phyloP scores from a whole-genome alignment of 64 coral and sea anemone genomes.

The Pachyseris speciosa region DNA sequence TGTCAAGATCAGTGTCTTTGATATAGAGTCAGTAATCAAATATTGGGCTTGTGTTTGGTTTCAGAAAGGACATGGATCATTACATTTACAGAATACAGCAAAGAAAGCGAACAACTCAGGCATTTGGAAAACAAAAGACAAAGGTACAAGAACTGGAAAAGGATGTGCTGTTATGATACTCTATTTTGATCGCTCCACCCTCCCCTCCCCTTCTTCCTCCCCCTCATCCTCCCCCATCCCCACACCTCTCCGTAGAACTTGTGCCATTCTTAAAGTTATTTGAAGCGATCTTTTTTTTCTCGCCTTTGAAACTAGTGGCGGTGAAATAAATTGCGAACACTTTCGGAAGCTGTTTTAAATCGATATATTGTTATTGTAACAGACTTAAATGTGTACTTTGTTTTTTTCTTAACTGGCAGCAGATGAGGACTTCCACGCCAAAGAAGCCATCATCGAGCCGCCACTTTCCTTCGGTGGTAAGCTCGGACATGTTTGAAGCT shows the following conservation, averaged over 20 bases:
- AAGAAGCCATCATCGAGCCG: slow-evolving; percentile 10
- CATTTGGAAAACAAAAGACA: slow-evolving; percentile 7
- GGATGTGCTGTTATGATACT: too few relatives aligned
- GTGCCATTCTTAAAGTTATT: not conserved
- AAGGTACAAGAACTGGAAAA: slow-evolving; percentile 12
- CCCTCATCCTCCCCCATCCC: not conserved
- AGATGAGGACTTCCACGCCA: slow-evolving; percentile 48
- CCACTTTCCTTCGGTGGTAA: not conserved
- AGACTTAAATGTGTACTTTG: too few relatives aligned
- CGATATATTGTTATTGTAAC: too few relatives aligned
- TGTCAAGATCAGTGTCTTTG: not conserved
- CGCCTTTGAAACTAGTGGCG: too few relatives aligned
- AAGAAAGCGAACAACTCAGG: slow-evolving; percentile 36
- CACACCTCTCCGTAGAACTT: not conserved
- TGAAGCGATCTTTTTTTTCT: too few relatives aligned
- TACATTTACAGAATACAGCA: slow-evolving; percentile 86
- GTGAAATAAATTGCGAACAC: too few relatives aligned
- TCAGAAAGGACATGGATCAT: slow-evolving; percentile 76
- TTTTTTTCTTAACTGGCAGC: slow-evolving; percentile 35
- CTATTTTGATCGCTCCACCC: not conserved
- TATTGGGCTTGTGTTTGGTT: not conserved
- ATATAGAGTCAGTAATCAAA: not conserved
- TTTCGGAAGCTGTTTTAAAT: too few relatives aligned
- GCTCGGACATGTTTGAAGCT: slow-evolving; percentile 71
- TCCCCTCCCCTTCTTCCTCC: not conserved